phyloP scores from a whole-genome alignment of 35 echinoderm and acorn worm genomes.

The Lytechinus pictus region DNA sequence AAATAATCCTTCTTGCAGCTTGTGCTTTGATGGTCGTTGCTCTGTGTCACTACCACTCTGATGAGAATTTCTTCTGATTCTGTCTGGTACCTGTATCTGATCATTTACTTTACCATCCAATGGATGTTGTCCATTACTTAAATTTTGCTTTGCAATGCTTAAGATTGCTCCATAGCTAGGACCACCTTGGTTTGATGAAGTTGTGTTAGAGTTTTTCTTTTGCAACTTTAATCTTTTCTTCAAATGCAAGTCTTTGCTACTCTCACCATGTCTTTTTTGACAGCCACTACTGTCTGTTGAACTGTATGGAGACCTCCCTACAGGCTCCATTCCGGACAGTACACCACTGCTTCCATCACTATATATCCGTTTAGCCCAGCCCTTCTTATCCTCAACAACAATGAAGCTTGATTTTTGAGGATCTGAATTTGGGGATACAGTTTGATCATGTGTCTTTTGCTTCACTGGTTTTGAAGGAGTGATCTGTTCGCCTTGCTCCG shows the following conservation, averaged over 20 bases:
- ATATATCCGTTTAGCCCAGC: slow-evolving; percentile 25
- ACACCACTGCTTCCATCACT: not conserved
- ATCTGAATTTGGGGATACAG: not conserved
- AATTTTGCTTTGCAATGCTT: not conserved
- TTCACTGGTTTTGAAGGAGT: not conserved
- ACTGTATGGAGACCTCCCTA: not conserved
- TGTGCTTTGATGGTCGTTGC: not conserved
- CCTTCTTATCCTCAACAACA: not conserved
- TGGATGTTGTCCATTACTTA: not conserved
- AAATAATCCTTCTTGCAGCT: not conserved
- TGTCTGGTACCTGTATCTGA: not conserved
- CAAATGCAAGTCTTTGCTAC: not conserved
- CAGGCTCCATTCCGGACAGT: not conserved
- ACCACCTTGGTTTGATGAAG: not conserved
- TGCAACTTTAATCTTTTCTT: not conserved
- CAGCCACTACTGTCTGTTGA: not conserved
- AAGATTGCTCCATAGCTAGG: not conserved
- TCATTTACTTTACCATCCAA: not conserved
- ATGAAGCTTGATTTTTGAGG: not conserved
- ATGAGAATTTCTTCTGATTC: slow-evolving; percentile 12
- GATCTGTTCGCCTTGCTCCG: not conserved
- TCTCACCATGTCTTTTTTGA: not conserved
- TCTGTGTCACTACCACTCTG: not conserved
- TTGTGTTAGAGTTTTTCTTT: not conserved
- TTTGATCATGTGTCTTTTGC: not conserved